Conservation (phyloP, 2,888 invertebrate species). For the Microchrysa polita region DNA sequence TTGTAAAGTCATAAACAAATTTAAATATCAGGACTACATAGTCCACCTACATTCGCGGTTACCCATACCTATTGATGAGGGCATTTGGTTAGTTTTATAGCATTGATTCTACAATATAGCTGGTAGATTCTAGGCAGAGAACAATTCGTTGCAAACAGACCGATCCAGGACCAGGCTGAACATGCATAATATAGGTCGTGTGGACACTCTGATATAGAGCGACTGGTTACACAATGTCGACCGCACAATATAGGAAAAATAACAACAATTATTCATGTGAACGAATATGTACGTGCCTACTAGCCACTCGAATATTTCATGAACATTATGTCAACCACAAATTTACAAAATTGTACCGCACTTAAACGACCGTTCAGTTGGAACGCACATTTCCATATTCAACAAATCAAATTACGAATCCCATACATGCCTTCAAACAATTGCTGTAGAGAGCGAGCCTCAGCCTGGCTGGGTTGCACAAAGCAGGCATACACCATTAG, state of each 20-base stretch:
- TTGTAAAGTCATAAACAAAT: too few relatives aligned
- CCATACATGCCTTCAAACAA: background rate
- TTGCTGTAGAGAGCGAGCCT: too few relatives aligned
- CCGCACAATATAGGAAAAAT: background rate
- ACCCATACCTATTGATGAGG: too few relatives aligned
- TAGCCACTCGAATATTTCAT: constrained; percentile 2
- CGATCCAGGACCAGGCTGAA: too few relatives aligned
- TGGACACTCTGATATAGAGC: too few relatives aligned
- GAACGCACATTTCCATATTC: constrained; percentile 10
- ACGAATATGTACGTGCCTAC: background rate
- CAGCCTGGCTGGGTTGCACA: background rate
- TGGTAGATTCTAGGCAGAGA: too few relatives aligned
- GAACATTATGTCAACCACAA: constrained; percentile 14
- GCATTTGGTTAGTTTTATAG: too few relatives aligned
- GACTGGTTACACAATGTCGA: background rate
- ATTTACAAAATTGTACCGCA: constrained; percentile 12
- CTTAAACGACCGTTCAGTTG: constrained; percentile 1
- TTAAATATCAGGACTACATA: too few relatives aligned
- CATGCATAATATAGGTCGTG: too few relatives aligned
- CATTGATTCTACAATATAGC: background rate
- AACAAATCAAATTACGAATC: constrained; percentile 18
- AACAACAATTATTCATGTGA: background rate
- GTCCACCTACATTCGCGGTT: too few relatives aligned
- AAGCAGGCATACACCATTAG: background rate
- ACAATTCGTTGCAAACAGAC: too few relatives aligned